Evolutionary conservation across 1,140 invertebrate species (phyloP).

Genomic region (Teleogryllus occipitalis): DNA sequence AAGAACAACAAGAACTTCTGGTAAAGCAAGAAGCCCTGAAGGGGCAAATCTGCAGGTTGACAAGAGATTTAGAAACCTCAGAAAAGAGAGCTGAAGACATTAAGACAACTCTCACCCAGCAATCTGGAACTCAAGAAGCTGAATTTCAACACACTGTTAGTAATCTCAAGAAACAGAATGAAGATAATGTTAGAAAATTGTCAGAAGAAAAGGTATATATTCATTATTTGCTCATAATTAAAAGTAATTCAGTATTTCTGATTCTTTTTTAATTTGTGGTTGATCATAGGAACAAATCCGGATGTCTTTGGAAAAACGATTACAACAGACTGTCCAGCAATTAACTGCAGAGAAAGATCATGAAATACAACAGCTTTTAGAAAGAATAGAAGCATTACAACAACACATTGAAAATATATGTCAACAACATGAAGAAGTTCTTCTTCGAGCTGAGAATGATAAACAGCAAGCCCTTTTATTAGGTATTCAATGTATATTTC

Average conservation of each 20-base stretch:
- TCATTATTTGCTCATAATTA: not conserved
- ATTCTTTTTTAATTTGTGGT: not conserved
- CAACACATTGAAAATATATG: conserved; percentile 65
- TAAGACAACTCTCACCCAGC: conserved; percentile 57
- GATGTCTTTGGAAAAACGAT: conserved; percentile 58
- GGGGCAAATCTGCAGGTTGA: conserved; percentile 51
- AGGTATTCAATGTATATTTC: conserved; percentile 39
- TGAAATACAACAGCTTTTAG: conserved; percentile 60
- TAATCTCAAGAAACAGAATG: conserved; percentile 60
- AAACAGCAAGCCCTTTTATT: conserved; percentile 80
- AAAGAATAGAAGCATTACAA: conserved; percentile 62
- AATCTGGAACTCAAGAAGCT: conserved; percentile 61
- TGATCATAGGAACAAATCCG: conserved; percentile 53
- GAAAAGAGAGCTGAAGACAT: conserved; percentile 66
- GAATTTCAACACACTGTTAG: conserved; percentile 65
- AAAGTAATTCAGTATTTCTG: not conserved
- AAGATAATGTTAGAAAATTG: conserved; percentile 62
- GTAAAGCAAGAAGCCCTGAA: conserved; percentile 68
- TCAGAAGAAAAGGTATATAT: conserved; percentile 64
- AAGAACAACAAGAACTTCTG: conserved; percentile 63
- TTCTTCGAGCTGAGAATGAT: conserved; percentile 76
- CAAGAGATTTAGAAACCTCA: conserved; percentile 63
- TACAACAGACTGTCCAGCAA: conserved; percentile 61
- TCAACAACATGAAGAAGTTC: conserved; percentile 74
- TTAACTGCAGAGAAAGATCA: conserved; percentile 64